Base-by-base conservation (phyloP, 2,888 invertebrate genomes). In the Lasioglossum leucozonium region DNA sequence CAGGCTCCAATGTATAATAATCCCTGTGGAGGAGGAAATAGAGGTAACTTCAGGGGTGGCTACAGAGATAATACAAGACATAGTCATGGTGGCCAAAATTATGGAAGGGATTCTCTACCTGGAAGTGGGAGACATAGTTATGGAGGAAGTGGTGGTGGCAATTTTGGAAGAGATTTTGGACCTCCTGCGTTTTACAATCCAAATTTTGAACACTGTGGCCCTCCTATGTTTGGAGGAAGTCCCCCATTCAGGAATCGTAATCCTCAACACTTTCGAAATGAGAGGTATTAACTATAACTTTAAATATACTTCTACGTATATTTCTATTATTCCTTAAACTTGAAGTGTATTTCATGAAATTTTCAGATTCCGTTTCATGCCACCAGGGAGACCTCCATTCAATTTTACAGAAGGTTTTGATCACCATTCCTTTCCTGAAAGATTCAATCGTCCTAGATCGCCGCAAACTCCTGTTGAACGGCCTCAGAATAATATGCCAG, bases 1-100 rank as follows among this genome's bases (percentile, higher is more conserved):
- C 95, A 96, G 92, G 96, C 96, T 22, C 97, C 97, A 0, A 96
- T 97, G 93, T 97, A 97, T 93, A 96, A 97, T 37, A 96, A 96
- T 11, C 96, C 96, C 77, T 96, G 96, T 3, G 95, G 96, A 3
- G 95, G 95, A 11, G 95, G 96, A 16, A 91, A 92, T 65, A 89
- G 95, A 55, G 90, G 93, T 0, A 92, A 92, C 77, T 93, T 93
- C 77, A 89, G 94, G 0, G 92, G 94, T 5, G 92, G 93, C 37
- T 91, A 93, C 13, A 92, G 94, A 6, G 93, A 94, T 55, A 92
- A 92, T 75, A 89, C 91, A n/a, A 91, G 93, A 30, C 93, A 94
- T 55, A 91, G 92, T 65, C 92, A 94, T 26, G 94, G 93, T 1
- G 92, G 94, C 0, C 92, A 92, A 67, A 89, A 95, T 94, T 92